These are phyloP conservation scores for Myiagra hebetior DNA, from an alignment of 2,113 vertebrate species.

Conservation along the genomic window DNA sequence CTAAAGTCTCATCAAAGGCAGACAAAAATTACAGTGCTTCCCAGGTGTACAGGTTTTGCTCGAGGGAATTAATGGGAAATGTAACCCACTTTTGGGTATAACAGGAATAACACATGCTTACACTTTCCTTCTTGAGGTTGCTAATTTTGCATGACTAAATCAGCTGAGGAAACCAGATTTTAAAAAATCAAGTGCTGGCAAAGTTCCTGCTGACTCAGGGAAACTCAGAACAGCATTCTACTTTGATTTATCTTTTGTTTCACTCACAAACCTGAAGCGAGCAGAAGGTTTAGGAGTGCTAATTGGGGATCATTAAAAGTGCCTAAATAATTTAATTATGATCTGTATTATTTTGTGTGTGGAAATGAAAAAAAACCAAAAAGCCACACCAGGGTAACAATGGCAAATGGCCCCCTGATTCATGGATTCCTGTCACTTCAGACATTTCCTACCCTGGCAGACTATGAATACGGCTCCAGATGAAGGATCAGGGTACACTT, in stretches of 20 bases:
- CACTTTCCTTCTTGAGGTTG: neutral
- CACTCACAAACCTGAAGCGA: neutral
- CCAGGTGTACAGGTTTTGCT: neutral
- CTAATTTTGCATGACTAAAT: neutral
- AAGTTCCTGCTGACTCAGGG: neutral
- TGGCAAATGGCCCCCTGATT: neutral
- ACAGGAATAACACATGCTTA: neutral
- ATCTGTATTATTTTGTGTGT: neutral
- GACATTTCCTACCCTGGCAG: conserved; percentile 15
- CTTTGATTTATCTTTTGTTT: neutral
- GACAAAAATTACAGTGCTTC: neutral
- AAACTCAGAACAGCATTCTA: neutral
- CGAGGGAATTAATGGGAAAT: neutral
- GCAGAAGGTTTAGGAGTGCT: neutral
- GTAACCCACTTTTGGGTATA: neutral
- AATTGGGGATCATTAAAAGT: neutral
- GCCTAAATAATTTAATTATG: conserved; percentile 5
- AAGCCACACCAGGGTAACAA: neutral
- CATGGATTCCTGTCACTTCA: neutral
- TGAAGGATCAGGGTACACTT: neutral
- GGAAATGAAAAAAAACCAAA: neutral
- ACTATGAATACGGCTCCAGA: neutral
- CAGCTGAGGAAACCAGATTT: neutral
- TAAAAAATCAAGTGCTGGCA: neutral
- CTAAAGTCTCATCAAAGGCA: neutral